These are phyloP conservation scores for Rhamnusium bicolor DNA, from an alignment of 2,888 invertebrate species.

Conservation along the genomic window DNA sequence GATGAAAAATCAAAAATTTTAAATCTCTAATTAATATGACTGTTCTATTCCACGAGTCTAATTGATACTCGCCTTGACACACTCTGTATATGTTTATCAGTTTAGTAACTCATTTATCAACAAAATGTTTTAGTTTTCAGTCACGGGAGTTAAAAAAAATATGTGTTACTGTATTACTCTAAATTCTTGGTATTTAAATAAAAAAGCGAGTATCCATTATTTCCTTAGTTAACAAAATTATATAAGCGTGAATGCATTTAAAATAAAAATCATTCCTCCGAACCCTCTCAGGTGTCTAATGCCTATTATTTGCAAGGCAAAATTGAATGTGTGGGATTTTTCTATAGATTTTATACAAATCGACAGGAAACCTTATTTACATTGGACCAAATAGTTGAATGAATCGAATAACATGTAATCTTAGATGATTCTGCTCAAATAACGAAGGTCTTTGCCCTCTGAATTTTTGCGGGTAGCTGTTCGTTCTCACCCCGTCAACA, in stretches of 20 bases:
- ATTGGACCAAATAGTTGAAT: conserved; percentile 51
- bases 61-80: too few species aligned
- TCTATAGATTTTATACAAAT: conserved; percentile 43
- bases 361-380: conserved; percentile 56
- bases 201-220: too few species aligned
- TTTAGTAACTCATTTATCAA: too few species aligned
- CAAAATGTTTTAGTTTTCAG: too few species aligned
- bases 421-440: conserved; percentile 52
- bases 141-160: too few species aligned
- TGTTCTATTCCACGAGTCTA: too few species aligned
- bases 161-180: too few species aligned
- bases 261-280: conserved; percentile 14
- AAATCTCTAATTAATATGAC: too few species aligned
- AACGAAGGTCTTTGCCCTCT: conserved; percentile 47
- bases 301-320: conserved; percentile 48
- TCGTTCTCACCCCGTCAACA: conserved; percentile 13
- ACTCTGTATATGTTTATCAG: too few species aligned
- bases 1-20: too few species aligned
- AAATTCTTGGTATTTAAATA: too few species aligned
- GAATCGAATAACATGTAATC: conserved; percentile 55
- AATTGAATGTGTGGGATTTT: conserved; percentile 52
- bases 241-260: not conserved
- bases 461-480: conserved; percentile 34
- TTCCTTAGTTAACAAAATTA: conserved; percentile 10
- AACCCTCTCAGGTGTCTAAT: conserved; percentile 52